Percentiles rank a stretch among this genome's conserved stretches.
phyloP scores from a whole-genome alignment of 2,113 vertebrate species.

The Sebastes fasciatus region DNA sequence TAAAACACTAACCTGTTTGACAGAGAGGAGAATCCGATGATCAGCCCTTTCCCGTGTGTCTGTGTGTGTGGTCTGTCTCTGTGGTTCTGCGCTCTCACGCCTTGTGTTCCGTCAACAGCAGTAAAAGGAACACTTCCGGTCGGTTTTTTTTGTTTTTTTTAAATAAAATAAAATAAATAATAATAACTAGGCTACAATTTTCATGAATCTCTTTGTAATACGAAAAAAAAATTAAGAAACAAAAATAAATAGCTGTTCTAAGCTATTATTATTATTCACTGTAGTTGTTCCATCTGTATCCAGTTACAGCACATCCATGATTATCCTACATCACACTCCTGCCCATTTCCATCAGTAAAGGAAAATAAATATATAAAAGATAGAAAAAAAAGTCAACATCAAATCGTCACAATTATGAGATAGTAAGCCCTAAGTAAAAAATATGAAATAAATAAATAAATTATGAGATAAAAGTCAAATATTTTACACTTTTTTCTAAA shows the following conservation, averaged over 20 bases:
- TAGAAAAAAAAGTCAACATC: too few species aligned
- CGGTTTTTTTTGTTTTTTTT: neutral
- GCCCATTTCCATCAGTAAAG: too few species aligned
- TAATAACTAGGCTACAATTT: neutral
- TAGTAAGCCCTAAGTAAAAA: too few species aligned
- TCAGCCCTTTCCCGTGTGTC: neutral
- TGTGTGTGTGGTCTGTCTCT: neutral
- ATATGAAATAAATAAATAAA: too few species aligned
- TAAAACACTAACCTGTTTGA: conserved; percentile 18
- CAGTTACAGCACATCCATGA: neutral
- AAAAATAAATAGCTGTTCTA: neutral
- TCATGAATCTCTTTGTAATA: neutral
- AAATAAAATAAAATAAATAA: too few species aligned
- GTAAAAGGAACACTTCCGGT: conserved; percentile 46
- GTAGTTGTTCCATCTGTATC: neutral
- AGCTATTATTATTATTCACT: neutral
- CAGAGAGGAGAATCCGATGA: neutral
- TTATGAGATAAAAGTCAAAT: too few species aligned
- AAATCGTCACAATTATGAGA: too few species aligned
- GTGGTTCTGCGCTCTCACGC: conserved; percentile 9
- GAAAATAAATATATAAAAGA: too few species aligned
- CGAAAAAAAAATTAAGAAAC: neutral
- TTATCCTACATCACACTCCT: neutral
- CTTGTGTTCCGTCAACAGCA: conserved; percentile 40
- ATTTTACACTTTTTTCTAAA: too few species aligned